phyloP scores from a whole-genome alignment of 2,113 vertebrate genomes.

The Struthidea cinerea region DNA sequence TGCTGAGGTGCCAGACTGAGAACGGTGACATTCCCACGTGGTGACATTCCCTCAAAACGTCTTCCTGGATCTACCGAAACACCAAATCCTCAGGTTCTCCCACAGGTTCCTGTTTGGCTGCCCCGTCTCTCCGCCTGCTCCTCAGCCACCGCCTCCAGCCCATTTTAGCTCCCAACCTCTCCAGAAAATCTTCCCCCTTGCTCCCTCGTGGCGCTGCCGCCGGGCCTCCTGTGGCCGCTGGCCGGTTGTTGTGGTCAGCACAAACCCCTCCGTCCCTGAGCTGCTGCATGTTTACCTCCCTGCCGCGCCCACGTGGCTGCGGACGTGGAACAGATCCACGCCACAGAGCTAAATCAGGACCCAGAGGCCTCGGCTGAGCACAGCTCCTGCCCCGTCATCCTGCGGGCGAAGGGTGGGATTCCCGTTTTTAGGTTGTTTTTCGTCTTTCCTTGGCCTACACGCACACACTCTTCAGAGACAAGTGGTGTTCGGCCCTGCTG shows the following conservation, averaged over 20 bases:
- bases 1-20: too few relatives aligned
- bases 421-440: fast-evolving
- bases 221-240: fast-evolving
- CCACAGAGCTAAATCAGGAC: fast-evolving
- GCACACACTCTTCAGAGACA: fast-evolving
- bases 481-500: too few relatives aligned
- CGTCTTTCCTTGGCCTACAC: fast-evolving
- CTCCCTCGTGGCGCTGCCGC: fast-evolving
- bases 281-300: fast-evolving
- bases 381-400: fast-evolving
- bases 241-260: background rate
- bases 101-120: fast-evolving
- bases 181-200: fast-evolving
- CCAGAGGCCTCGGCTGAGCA: fast-evolving
- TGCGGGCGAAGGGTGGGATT: fast-evolving
- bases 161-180: background rate
- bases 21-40: fast-evolving
- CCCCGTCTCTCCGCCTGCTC: background rate
- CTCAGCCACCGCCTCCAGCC: fast-evolving
- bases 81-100: fast-evolving
- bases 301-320: fast-evolving
- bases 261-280: fast-evolving
- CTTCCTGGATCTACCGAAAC: fast-evolving
- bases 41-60: fast-evolving
- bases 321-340: fast-evolving